Evolutionary conservation across 1,140 invertebrate species (phyloP), one percentile per base, ranked within the genome.

Genomic region (Drosophila busckii): DNA sequence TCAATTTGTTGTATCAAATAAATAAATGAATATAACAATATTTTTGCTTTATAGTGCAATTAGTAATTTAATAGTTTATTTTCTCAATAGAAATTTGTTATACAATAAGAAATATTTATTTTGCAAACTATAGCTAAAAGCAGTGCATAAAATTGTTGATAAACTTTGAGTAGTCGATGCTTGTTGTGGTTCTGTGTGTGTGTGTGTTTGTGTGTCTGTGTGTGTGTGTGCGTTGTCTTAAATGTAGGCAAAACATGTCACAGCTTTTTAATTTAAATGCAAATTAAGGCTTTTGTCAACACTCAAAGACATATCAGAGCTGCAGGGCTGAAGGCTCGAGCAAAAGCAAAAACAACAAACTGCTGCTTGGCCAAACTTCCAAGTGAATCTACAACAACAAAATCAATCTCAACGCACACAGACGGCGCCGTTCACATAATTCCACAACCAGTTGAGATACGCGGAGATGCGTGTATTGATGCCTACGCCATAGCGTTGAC

Each of bases 391-490:
- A 35, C 35, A 28, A 31, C 19, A 16, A 45, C 10, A 9, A 6
- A 4, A 4, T 4, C 1, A 17, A 45, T 2, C 2, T 26, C 64
- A 85, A 2, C 62, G 42, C 19, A 66, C 35, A 44, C 84, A 86
- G 10, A 82, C 60, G 0, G 23, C 37, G 1, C 50, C 49, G 5
- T 55, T 58, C 26, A 78, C 15, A 49, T 73, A 75, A 0, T 40
- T 45, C 58, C 60, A 59, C 4, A 94, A 91, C 93, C 93, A 94
- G 37, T 90, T 88, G 5, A 93, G 38, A 76, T 92, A 92, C 16
- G 90, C 87, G 0, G 91, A 90, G 1, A 94, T 90, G 29, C 92
- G 87, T 0, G 92, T 93, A 68, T 94, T 94, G 6, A 94, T 88
- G 0, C 91, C 92, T 0, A 92, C 89, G 2, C 82, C 75, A 5